Percentiles rank a stretch among this genome's conserved stretches.
These are phyloP conservation scores for Eubasilissa splendida DNA, from an alignment of 2,888 invertebrate species.

Conservation along the genomic window DNA sequence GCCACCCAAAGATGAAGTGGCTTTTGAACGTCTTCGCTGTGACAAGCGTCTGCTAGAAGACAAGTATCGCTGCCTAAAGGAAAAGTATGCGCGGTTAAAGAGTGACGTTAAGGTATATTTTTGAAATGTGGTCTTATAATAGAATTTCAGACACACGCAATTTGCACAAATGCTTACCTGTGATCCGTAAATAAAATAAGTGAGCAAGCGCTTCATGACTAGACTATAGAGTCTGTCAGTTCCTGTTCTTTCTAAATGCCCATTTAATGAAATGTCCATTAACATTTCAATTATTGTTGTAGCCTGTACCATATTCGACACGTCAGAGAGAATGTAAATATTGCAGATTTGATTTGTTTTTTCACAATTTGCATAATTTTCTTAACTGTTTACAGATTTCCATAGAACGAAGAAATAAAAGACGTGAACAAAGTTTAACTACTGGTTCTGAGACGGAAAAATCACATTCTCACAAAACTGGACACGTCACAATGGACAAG, in stretches of 20 bases:
- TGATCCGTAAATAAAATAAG: too few species aligned
- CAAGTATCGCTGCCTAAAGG: constrained; percentile 86
- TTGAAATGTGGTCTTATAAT: neutral
- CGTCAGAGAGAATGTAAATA: too few species aligned
- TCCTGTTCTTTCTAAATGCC: too few species aligned
- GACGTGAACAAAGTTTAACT: constrained; percentile 77
- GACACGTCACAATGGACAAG: too few species aligned
- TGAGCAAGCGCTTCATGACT: too few species aligned
- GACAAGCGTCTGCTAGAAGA: constrained; percentile 82
- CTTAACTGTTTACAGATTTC: constrained; percentile 68
- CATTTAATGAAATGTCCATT: too few species aligned
- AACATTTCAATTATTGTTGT: too few species aligned
- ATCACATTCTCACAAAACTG: constrained; percentile 81
- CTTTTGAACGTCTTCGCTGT: constrained; percentile 78
- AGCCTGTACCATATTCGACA: too few species aligned
- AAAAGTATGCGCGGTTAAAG: constrained; percentile 86
- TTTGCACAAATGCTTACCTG: too few species aligned
- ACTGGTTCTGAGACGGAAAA: constrained; percentile 87
- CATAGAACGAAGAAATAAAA: constrained; percentile 81
- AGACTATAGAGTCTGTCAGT: too few species aligned
- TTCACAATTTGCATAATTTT: neutral
- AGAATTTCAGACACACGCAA: neutral
- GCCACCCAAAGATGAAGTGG: constrained; percentile 67
- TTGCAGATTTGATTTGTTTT: too few species aligned
- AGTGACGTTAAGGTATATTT: constrained; percentile 80